Base-by-base conservation (phyloP, 2,113 vertebrate genomes). In the Xiphophorus couchianus region DNA sequence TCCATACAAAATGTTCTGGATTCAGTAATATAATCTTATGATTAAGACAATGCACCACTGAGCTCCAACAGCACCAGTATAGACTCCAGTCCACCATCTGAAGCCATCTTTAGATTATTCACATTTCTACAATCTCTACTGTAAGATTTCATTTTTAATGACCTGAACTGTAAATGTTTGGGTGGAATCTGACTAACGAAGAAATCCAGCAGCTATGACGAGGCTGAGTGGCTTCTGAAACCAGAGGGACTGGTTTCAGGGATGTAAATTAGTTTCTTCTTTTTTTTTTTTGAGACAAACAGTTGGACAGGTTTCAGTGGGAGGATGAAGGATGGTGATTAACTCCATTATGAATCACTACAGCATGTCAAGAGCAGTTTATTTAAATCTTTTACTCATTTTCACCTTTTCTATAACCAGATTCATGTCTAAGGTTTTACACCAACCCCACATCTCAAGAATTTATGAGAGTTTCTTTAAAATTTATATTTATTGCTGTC, bases 261-360 rank as follows among this genome's bases (percentile, higher is more conserved):
- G 58, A 31, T 2, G 61, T 65, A 62, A 70, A 65, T 33, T 25
- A 58, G 62, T 58, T 42, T 42, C 1, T 4, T 12, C 6, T 39
- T 13, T 39, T 10, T 39, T 39, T 61, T n/a, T 51, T n/a, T n/a
- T 54, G 74, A 66, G 62, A 63, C 35, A 51, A 81, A 22, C 69
- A 1, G 73, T 71, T 60, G 17, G 63, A 62, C 84, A 74, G 81
- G 83, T 86, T 90, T 89, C 62, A 54, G 87, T 74, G 62, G 83
- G 85, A 79, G 66, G 78, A 62, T 22, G 62, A 27, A 8, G 4
- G 69, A 12, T 44, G 69, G 15, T 54, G 67, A 71, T 54, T 67
- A 80, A 51, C 31, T 62, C 17, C 10, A 39, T 3, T 0, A n/a
- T 84, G 86, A 90, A 66, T 84, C 84, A 78, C 37, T 12, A 9